Evolutionary conservation across 2,888 invertebrate genomes (phyloP).

Genomic region (Spicauda simplicius): DNA sequence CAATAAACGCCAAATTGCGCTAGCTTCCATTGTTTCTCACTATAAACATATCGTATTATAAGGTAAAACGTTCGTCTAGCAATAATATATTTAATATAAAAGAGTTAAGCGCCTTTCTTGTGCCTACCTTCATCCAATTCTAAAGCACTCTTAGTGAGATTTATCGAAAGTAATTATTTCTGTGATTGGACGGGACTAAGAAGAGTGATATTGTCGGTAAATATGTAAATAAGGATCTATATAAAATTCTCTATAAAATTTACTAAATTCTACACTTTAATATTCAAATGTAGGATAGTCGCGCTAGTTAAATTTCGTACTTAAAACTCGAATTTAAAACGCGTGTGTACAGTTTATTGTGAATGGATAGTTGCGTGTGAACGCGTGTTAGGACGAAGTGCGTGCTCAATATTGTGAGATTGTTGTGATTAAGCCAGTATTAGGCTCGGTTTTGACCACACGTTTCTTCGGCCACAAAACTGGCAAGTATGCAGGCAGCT

Average conservation of each 20-base stretch:
- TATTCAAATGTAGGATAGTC: slow-evolving; percentile 46
- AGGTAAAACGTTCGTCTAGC: slow-evolving; percentile 68
- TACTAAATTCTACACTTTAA: slow-evolving; percentile 37
- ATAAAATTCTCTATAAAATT: slow-evolving; percentile 31
- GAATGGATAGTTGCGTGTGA: slow-evolving; percentile 40
- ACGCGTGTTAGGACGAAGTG: slow-evolving; percentile 29
- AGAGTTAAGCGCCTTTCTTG: slow-evolving; percentile 76
- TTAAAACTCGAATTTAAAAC: slow-evolving; percentile 44
- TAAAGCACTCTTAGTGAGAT: slow-evolving; percentile 71
- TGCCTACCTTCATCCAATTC: slow-evolving; percentile 77
- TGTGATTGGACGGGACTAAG: slow-evolving; percentile 67
- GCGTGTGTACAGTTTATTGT: slow-evolving; percentile 40
- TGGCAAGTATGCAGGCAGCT: slow-evolving; percentile 96
- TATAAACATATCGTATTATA: slow-evolving; percentile 76
- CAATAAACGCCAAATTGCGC: slow-evolving; percentile 79
- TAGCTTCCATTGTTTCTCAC: slow-evolving; percentile 80
- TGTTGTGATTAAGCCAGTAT: slow-evolving; percentile 42
- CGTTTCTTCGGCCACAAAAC: slow-evolving; percentile 72
- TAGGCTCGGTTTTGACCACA: slow-evolving; percentile 56
- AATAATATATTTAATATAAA: slow-evolving; percentile 55
- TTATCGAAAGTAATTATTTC: slow-evolving; percentile 61
- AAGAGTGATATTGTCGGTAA: slow-evolving; percentile 64
- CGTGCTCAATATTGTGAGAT: slow-evolving; percentile 27
- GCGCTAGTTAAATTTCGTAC: slow-evolving; percentile 58
- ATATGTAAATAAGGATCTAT: slow-evolving; percentile 60